These are phyloP conservation scores for Drosophila guanche DNA, from an alignment of 1,140 invertebrate genomes.

Conservation along the genomic window DNA sequence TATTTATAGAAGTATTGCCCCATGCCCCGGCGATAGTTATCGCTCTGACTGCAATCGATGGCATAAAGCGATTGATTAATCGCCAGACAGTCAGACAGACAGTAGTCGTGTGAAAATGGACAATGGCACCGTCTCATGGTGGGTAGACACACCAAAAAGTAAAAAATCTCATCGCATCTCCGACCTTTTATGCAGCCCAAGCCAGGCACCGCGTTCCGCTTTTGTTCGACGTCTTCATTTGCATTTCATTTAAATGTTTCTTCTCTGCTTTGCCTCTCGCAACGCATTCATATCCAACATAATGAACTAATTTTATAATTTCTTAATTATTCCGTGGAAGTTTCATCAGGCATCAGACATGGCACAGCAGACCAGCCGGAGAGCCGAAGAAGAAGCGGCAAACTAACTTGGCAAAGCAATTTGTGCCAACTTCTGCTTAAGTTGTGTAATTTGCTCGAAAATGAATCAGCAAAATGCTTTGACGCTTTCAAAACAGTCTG, in stretches of 20 bases:
- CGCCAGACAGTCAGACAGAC: conserved; percentile 4
- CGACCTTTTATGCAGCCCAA: conserved; percentile 1
- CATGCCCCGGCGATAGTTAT: conserved; percentile 6
- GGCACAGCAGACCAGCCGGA: conserved; percentile 25
- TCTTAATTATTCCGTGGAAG: conserved; percentile 75
- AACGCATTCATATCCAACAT: conserved; percentile 36
- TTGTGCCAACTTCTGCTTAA: conserved; percentile 46
- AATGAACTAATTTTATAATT: conserved; percentile 75
- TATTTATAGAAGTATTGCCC: conserved; percentile 51
- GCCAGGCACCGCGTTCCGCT: conserved; percentile 1
- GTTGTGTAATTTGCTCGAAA: conserved; percentile 62
- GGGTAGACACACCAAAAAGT: conserved; percentile 21
- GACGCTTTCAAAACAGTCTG: conserved; percentile 21
- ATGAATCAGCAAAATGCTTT: conserved; percentile 73
- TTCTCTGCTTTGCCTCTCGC: conserved; percentile 5
- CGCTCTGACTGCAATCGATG: conserved; percentile 4
- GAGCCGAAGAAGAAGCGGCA: background rate
- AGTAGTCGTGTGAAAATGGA: conserved; percentile 22
- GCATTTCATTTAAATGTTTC: conserved; percentile 58
- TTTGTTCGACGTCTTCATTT: conserved; percentile 50
- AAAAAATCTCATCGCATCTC: background rate
- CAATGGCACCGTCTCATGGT: conserved; percentile 24
- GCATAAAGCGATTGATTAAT: conserved; percentile 19
- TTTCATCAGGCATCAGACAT: conserved; percentile 42
- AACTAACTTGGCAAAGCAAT: conserved; percentile 44